Conservation (phyloP, 2,888 invertebrate genomes). For the Epinotia nisella region DNA sequence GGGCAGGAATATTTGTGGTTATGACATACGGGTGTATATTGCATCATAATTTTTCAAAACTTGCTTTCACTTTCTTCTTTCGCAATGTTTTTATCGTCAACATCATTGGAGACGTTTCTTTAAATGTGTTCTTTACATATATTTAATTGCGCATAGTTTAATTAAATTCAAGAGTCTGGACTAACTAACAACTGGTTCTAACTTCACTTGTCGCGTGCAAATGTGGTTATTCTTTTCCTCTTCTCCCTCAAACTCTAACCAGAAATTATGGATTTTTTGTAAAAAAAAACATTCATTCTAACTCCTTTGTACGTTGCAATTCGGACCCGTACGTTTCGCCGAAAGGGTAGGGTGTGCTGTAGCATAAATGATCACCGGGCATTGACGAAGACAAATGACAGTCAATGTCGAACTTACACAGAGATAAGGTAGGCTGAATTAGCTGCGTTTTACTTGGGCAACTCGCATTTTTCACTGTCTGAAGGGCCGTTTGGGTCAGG, state of each 20-base stretch:
- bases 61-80: neutral
- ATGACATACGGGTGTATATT: slow-evolving; percentile 55
- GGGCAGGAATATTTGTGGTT: slow-evolving; percentile 59
- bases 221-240: too few relatives aligned
- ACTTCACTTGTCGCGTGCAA: too few relatives aligned
- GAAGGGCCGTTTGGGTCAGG: slow-evolving; percentile 57
- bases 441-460: slow-evolving; percentile 77
- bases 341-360: slow-evolving; percentile 85
- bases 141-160: too few relatives aligned
- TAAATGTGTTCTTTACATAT: too few relatives aligned
- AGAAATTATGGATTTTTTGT: too few relatives aligned
- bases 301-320: slow-evolving; percentile 45
- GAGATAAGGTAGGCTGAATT: slow-evolving; percentile 84
- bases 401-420: slow-evolving; percentile 81
- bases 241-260: too few relatives aligned
- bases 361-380: slow-evolving; percentile 85
- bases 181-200: too few relatives aligned
- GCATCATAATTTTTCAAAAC: slow-evolving; percentile 44
- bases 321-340: slow-evolving; percentile 55
- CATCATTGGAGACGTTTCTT: too few relatives aligned
- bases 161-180: too few relatives aligned
- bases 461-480: slow-evolving; percentile 78
- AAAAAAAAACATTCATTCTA: too few relatives aligned
- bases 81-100: neutral
- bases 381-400: slow-evolving; percentile 85